Evolutionary conservation across 2,797 vertebrate genomes (phyloP), one percentile per base, ranked within the genome.

Genomic region (Acipenser transmontanus): DNA sequence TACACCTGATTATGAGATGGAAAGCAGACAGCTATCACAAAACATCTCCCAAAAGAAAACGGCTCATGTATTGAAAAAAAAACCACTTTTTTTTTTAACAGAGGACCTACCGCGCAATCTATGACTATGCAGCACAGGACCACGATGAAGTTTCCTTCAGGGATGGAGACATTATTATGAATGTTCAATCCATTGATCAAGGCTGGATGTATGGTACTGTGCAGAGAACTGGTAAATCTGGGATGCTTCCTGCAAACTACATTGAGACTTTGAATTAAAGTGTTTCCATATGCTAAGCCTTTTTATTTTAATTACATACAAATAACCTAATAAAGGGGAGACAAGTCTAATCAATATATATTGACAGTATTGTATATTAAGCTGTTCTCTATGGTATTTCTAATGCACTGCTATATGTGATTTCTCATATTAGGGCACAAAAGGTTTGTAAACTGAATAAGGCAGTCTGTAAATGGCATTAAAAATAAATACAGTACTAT

Each of bases 141-240:
- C 91, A 92, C 70, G 93, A 94, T 7, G 93, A 94, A 76, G 93
- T 94, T 71, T 93, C 93, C 73, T 94, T 94, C 82, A 86, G 91
- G 73, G 93, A 94, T 8, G 93, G 93, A 4, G 93, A 94, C 79
- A 89, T 93, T 78, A 93, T 94, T 48, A 87, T 94, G 79, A 92
- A 91, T 0, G 93, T 93, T 72, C 92, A 94, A 80, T 86, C 91
- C 59, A 94, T 94, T 10, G 93, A 94, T 11, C 92, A 92, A 13
- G 93, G 93, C 68, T 94, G 93, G 93, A 92, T 94, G 91, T 94
- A 93, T 11, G 93, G 93, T 77, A 94, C 92, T 1, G 92, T 94
- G 77, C 92, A 93, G 85, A 87, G 93, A 84, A 94, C 92, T n/a
- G 92, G 93, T 54, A 91, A 90, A 76, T 89, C 92, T 11, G 93